Evolutionary conservation across 35 echinoderm and acorn worm genomes (phyloP).

Genomic region (Apostichopus californicus): DNA sequence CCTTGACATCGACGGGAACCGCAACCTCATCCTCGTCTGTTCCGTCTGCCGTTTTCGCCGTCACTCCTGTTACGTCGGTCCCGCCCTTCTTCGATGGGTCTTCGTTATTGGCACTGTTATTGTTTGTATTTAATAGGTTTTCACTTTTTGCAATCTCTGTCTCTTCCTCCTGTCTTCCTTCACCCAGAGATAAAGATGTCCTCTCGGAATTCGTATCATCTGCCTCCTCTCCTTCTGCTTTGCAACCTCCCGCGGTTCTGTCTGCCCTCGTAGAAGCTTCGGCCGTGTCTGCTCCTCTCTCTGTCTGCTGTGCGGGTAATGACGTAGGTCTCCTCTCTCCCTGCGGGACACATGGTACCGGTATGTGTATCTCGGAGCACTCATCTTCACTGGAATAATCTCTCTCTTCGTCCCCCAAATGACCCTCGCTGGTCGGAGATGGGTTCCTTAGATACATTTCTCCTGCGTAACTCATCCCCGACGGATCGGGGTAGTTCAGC

Average conservation of each 20-base stretch:
- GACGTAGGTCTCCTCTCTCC: background rate
- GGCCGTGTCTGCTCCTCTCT: background rate
- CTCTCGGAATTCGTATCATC: background rate
- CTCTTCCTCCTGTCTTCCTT: background rate
- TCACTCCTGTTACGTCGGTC: constrained; percentile 31
- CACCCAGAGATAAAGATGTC: background rate
- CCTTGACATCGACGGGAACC: constrained; percentile 2
- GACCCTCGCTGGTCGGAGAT: constrained; percentile 33
- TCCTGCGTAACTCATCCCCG: constrained; percentile 3
- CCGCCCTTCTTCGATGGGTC: constrained; percentile 1
- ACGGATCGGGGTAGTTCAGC: constrained; percentile 48
- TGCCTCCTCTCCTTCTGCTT: background rate
- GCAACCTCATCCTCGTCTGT: background rate
- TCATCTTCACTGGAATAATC: constrained; percentile 54
- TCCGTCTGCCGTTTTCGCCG: background rate
- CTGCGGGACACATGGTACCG: constrained; percentile 35
- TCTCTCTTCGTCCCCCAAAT: constrained; percentile 32
- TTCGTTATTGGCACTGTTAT: constrained; percentile 70
- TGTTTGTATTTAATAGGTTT: constrained; percentile 69
- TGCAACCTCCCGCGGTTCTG: background rate
- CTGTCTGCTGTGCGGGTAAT: background rate
- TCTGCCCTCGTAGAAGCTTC: background rate
- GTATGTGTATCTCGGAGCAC: constrained; percentile 59
- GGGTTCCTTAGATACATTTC: constrained; percentile 32
- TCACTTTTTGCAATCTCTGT: constrained; percentile 13